Conservation (phyloP, 2,888 invertebrate species). For the Melieria omissa region DNA sequence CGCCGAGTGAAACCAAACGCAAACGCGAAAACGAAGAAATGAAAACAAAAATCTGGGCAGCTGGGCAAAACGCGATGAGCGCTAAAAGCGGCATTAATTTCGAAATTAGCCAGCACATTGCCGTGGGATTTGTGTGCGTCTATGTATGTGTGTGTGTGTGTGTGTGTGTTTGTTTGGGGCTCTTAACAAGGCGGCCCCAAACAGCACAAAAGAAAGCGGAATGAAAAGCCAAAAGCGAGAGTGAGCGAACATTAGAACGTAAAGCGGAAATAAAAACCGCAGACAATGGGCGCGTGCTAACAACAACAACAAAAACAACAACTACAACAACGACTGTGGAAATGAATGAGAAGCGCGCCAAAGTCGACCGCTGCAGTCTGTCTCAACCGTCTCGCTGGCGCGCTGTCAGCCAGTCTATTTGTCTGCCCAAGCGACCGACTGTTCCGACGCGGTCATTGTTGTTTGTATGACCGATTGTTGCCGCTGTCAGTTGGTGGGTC, state of each 20-base stretch:
- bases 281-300: not conserved
- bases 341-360: too few species aligned
- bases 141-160: conserved; percentile 10
- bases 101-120: conserved; percentile 4
- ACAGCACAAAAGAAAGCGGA: not conserved
- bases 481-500: too few species aligned
- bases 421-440: too few species aligned
- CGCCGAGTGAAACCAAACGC: not conserved
- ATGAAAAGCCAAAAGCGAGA: not conserved
- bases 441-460: too few species aligned
- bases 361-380: too few species aligned
- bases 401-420: too few species aligned
- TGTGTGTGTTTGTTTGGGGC: not conserved
- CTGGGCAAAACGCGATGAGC: not conserved
- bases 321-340: too few species aligned
- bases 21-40: conserved; percentile 11
- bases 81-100: conserved; percentile 8
- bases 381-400: too few species aligned
- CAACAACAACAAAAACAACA: too few species aligned
- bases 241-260: conserved; percentile 22
- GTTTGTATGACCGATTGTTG: too few species aligned
- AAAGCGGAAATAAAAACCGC: conserved; percentile 37
- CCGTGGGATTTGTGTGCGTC: not conserved
- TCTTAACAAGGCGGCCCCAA: not conserved
- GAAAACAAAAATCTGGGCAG: not conserved